Percentiles rank a stretch among this genome's conserved stretches.
Conservation (phyloP, 2,888 invertebrate genomes). For the Eilema caniola region DNA sequence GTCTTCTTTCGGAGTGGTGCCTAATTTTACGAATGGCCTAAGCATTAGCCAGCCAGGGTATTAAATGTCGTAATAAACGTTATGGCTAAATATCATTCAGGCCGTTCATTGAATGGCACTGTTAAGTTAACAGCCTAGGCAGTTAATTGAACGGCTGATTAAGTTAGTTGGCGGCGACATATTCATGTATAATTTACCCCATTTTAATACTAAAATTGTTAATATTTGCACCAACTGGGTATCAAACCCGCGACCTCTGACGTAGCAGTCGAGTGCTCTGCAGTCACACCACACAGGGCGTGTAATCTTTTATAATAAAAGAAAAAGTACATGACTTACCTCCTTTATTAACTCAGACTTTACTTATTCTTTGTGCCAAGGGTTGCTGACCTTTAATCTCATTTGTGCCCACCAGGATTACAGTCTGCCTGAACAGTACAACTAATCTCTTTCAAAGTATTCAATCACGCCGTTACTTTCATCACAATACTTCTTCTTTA, state of each 20-base stretch:
- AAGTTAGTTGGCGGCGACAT: no score
- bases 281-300: not conserved
- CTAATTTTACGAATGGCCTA: no score
- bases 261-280: not conserved
- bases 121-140: no score
- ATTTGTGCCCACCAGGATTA: conserved; percentile 40
- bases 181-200: no score
- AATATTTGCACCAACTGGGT: not conserved
- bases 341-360: conserved; percentile 15
- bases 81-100: no score
- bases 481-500: conserved; percentile 14
- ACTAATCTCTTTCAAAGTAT: conserved; percentile 33
- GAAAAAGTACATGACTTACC: conserved; percentile 20
- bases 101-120: no score
- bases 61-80: no score
- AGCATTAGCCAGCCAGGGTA: no score
- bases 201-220: no score
- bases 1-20: no score
- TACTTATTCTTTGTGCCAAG: conserved; percentile 26
- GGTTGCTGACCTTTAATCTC: conserved; percentile 44
- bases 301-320: not conserved
- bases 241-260: not conserved
- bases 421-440: conserved; percentile 25
- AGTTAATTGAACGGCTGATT: no score
- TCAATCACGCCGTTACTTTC: conserved; percentile 24